Evolutionary conservation across 1,140 invertebrate species (phyloP).

Genomic region (Battus philenor): DNA sequence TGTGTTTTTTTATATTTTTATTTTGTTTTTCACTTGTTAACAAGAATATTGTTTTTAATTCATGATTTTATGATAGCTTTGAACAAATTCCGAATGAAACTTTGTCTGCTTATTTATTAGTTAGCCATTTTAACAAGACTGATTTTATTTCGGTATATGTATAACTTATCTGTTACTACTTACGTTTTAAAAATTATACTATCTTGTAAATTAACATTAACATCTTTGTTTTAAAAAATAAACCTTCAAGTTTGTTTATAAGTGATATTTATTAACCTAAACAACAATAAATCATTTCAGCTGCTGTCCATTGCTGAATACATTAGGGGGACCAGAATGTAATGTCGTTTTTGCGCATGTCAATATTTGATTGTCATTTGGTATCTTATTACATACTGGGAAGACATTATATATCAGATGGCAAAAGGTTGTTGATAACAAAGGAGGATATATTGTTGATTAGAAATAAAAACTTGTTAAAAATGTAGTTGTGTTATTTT

Average conservation of each 20-base stretch:
- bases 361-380: too few relatives aligned
- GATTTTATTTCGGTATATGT: slow-evolving; percentile 68
- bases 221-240: slow-evolving; percentile 24
- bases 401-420: too few relatives aligned
- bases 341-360: too few relatives aligned
- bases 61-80: slow-evolving; percentile 42
- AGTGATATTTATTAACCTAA: slow-evolving; percentile 18
- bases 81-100: slow-evolving; percentile 42
- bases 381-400: too few relatives aligned
- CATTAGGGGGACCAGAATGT: too few relatives aligned
- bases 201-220: slow-evolving; percentile 73
- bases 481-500: too few relatives aligned
- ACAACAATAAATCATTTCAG: background rate
- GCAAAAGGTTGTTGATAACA: too few relatives aligned
- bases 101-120: slow-evolving; percentile 48
- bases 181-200: slow-evolving; percentile 65
- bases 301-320: too few relatives aligned
- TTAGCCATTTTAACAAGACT: slow-evolving; percentile 74
- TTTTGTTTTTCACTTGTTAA: slow-evolving; percentile 51
- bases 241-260: slow-evolving; percentile 10
- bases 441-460: too few relatives aligned
- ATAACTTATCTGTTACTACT: slow-evolving; percentile 58
- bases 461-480: too few relatives aligned
- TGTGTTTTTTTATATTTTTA: slow-evolving; percentile 43
- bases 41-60: slow-evolving; percentile 46